Percentiles rank a stretch among this genome's conserved stretches.
Conservation (phyloP, 1,140 invertebrate species). For the Eueides isabella region DNA sequence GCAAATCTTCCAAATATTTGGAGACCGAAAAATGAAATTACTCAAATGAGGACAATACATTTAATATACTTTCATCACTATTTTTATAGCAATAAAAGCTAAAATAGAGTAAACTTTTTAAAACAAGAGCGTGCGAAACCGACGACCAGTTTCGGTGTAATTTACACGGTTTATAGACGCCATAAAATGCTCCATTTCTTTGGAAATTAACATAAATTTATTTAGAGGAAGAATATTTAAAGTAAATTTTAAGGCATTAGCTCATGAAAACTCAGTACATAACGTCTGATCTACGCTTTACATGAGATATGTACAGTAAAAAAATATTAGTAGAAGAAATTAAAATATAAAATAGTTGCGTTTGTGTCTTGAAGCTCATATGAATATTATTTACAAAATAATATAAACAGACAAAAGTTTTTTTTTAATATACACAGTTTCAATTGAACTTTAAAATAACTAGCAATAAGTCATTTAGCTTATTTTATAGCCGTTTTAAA, state of each 20-base stretch:
- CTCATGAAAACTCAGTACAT: too few relatives aligned
- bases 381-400: too few relatives aligned
- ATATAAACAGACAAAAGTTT: too few relatives aligned
- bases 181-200: slow-evolving; percentile 27
- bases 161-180: slow-evolving; percentile 14
- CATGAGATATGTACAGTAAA: too few relatives aligned
- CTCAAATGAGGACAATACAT: not conserved
- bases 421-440: too few relatives aligned
- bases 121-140: slow-evolving; percentile 34
- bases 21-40: not conserved
- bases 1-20: slow-evolving; percentile 1
- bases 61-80: not conserved
- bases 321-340: too few relatives aligned
- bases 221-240: slow-evolving; percentile 4
- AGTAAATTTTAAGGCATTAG: not conserved
- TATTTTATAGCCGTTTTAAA: not conserved
- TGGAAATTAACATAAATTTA: slow-evolving; percentile 21
- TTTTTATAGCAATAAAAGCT: not conserved
- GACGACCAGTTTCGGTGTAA: not conserved
- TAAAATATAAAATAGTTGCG: too few relatives aligned
- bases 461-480: not conserved
- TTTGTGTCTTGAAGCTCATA: too few relatives aligned
- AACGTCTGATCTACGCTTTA: too few relatives aligned
- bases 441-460: too few relatives aligned
- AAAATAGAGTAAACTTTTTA: not conserved